Evolutionary conservation across 1,140 invertebrate species (phyloP), one percentile per base, ranked within the genome.

Genomic region (Hylaeus anthracinus): DNA sequence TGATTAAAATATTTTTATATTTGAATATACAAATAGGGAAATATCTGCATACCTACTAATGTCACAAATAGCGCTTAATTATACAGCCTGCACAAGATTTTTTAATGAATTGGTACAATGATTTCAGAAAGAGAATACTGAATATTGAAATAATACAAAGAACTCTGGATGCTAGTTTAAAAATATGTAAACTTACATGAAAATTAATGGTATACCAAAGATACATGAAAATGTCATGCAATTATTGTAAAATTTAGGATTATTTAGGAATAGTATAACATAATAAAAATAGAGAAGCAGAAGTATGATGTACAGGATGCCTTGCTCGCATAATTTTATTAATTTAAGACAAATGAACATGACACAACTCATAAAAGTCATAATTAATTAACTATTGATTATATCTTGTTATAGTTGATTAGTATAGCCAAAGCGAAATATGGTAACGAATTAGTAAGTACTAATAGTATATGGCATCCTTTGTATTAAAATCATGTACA

Each of bases 161-260:
- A 55, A 15, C 48, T 74, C 67, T 67, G 26, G 43, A 63, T 80
- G 12, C 37, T 48, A 53, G 69, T 89, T 86, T 64, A 72, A 88
- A 88, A 77, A 63, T 86, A 83, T 90, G 84, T 89, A 91, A 89
- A 91, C 91, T 88, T 87, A 88, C 83, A 89, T 76, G 73, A 81
- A 90, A 89, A 90, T 91, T 92, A 87, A 92, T 89, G 89, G 81
- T 90, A 93, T 93, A 94, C 93, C 93, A 94, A 94, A 93, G 93
- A 94, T 93, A 88, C 88, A 90, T 84, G 88, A 89, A 90, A 93
- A 91, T 88, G 75, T 93, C 90, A 91, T 88, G 82, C 65, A 82
- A 80, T 90, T 75, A 89, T 87, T 90, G 85, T 91, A 91, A 90
- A 90, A 82, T 88, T 84, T 90, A 91, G 87, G 70, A 88, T 89